Base-by-base conservation (phyloP, 2,797 vertebrate species). In the Fistularia commersonii region DNA sequence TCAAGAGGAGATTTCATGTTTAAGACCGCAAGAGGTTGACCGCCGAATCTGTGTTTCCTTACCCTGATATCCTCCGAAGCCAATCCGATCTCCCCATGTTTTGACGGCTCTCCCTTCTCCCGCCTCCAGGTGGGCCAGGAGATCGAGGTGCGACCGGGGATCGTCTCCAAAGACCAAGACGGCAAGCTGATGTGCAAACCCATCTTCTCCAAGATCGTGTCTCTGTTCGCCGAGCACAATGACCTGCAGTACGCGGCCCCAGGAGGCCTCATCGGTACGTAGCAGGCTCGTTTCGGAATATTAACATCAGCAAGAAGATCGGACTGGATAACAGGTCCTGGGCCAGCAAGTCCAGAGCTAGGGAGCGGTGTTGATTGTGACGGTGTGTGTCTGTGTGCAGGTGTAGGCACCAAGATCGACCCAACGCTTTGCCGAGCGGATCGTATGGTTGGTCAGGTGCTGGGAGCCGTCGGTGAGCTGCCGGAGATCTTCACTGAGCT, bases 181-280 rank as follows among this genome's bases (percentile, higher is more conserved):
- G 97, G 97, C 52, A 99, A 99, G 74, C 93, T 99, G 47, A 99
- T 99, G 96, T 99, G 97, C 85, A 99, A 99, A 79, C 96, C 97
- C 58, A 99, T 99, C 69, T 99, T 99, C 84, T 98, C 96, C 75
- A 98, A 98, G 92, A 99, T 99, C 38, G 95, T 99, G 8, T 99
- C 97, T 6, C 89, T 99, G 75, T 99, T 98, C 45, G 97, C 96
- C 0, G 97, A 99, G 61, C 94, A 99, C 89, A 99, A 99, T 11
- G 97, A 98, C 84, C 90, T 99, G 65, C 96, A 98, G 49, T 99
- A 98, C 55, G 97, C 95, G 49, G 97, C 93, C 8, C 97, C 97
- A 0, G 97, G 97, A 61, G 97, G 96, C 72, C 95, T 99, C 48
- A 99, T 99, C 61, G 96, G 97, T 99, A 83, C 59, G 87, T 31